Conservation (phyloP, 2,113 vertebrate genomes). For the Psammodynastes pulverulentus region DNA sequence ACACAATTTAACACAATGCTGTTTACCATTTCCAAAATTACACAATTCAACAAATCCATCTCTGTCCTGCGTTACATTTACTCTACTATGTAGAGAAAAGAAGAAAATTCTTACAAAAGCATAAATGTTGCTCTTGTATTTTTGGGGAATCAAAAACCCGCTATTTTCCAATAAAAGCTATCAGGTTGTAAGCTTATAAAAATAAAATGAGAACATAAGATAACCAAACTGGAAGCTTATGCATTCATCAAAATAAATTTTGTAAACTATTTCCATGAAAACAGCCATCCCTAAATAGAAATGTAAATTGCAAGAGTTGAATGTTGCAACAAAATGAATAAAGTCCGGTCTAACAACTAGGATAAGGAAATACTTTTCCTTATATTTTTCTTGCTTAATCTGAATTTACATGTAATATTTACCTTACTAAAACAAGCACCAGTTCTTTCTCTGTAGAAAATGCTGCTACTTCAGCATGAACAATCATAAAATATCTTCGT, state of each 20-base stretch:
- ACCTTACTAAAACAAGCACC: background rate
- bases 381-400: accelerated
- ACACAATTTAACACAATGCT: background rate
- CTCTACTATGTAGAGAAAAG: background rate
- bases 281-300: background rate
- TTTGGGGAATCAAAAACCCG: background rate
- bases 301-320: accelerated
- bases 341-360: background rate
- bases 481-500: background rate
- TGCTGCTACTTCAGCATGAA: background rate
- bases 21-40: background rate
- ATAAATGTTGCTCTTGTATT: background rate
- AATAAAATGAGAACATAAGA: background rate
- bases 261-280: constrained; percentile 21
- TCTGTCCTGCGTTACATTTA: background rate
- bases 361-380: background rate
- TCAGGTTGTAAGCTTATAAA: background rate
- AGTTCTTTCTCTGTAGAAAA: background rate
- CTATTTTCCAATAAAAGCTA: background rate
- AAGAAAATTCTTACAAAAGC: background rate
- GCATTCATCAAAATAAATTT: background rate
- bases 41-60: background rate
- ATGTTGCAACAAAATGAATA: background rate
- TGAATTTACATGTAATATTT: background rate
- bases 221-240: background rate